A percentile compares a stretch with the other conserved stretches of the same genome.
These are phyloP conservation scores for Ooceraea biroi DNA, from an alignment of 1,140 invertebrate species.

Conservation along the genomic window DNA sequence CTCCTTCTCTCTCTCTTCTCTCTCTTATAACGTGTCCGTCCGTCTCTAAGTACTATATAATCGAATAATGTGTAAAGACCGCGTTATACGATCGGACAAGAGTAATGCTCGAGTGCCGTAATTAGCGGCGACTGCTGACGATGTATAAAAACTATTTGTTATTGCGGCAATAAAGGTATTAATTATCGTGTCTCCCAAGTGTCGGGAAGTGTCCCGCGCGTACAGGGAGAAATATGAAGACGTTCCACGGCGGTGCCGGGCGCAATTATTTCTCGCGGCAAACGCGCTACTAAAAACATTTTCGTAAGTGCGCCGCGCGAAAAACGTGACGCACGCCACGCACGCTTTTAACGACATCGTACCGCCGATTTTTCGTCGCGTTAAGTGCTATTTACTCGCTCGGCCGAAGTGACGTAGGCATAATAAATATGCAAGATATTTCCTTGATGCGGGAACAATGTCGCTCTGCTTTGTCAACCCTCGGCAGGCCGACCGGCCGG, in stretches of 20 bases:
- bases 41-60: slow-evolving; percentile 38
- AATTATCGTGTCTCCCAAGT: slow-evolving; percentile 47
- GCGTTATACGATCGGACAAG: slow-evolving; percentile 40
- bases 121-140: slow-evolving; percentile 56
- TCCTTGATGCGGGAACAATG: slow-evolving; percentile 4
- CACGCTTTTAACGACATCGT: slow-evolving; percentile 31
- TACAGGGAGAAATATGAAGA: slow-evolving; percentile 46
- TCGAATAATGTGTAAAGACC: slow-evolving; percentile 55
- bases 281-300: slow-evolving; percentile 51
- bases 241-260: slow-evolving; percentile 39
- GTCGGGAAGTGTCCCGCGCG: slow-evolving; percentile 32
- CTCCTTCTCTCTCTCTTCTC: slow-evolving; percentile 19
- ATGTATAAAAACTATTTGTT: slow-evolving; percentile 58
- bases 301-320: slow-evolving; percentile 35
- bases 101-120: slow-evolving; percentile 36
- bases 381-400: slow-evolving; percentile 49
- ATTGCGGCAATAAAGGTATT: slow-evolving; percentile 57
- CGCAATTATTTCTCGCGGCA: slow-evolving; percentile 51
- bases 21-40: slow-evolving; percentile 40
- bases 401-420: neutral
- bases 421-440: slow-evolving; percentile 29
- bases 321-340: slow-evolving; percentile 22
- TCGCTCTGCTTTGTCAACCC: no score
- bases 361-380: slow-evolving; percentile 27
- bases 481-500: neutral